Evolutionary conservation across 2,888 invertebrate genomes (phyloP), one percentile per base, ranked within the genome.

Genomic region (Trachelus iudaicus): DNA sequence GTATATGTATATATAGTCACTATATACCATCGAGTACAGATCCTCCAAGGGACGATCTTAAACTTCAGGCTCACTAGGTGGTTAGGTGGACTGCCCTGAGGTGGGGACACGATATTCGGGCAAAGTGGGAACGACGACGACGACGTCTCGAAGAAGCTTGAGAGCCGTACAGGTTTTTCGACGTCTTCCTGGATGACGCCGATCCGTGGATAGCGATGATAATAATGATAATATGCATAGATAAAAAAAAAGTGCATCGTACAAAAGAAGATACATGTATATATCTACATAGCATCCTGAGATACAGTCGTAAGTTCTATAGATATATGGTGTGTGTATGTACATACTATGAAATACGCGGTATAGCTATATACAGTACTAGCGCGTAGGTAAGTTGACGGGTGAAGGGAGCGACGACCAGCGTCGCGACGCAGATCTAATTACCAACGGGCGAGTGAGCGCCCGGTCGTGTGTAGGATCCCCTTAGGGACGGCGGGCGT

Each of bases 381-480:
- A 56, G 23, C 23, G 23, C 56, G 56, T 56, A 56, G 56, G 23
- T 84, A 86, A 85, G 86, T 85, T 85, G 87, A 88, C 86, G 84
- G 83, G 74, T 82, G 83, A 85, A 85, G 85, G 83, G 85, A 83
- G 84, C 85, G 83, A 82, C 83, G 84, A 86, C 81, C 79, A 83
- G 80, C 79, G 83, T 83, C 83, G 81, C 83, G 86, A 84, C 84
- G 83, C 83, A 81, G 87, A 90, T 89, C 88, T 87, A 89, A 90
- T 89, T 90, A 89, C 88, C 80, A 84, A 85, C 85, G 87, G 85
- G 81, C 85, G 87, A 87, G 87, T 85, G 81, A 85, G 85, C 83
- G 85, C 82, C 80, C 86, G 84, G 77, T 77, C 78, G 83, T 80
- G 82, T 83, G 82, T 79, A 81, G 84, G 81, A 82, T 77, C 80